A percentile compares a stretch with the other conserved stretches of the same genome.
phyloP scores from a whole-genome alignment of 2,113 vertebrate genomes.

The Leucoraja erinaceus region DNA sequence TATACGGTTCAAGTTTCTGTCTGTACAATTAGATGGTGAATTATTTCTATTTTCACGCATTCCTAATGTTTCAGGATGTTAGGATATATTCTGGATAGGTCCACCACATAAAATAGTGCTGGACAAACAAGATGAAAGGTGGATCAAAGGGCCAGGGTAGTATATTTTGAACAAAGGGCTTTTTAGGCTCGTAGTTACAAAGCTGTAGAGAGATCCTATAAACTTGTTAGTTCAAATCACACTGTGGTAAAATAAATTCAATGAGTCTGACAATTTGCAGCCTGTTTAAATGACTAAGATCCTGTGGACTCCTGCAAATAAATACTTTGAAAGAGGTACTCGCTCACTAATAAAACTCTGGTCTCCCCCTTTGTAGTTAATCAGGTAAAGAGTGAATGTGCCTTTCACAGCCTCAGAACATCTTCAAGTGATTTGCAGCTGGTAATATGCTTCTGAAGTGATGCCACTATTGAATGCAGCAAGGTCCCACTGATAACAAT shows the following conservation, averaged over 20 bases:
- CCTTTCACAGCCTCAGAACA: background rate
- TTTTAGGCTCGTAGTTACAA: background rate
- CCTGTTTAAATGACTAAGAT: background rate
- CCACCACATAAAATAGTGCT: background rate
- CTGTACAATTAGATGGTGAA: background rate
- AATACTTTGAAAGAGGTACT: background rate
- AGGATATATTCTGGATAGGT: background rate
- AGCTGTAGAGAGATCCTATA: background rate
- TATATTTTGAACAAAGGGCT: background rate
- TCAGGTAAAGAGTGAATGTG: background rate
- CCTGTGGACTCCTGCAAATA: background rate
- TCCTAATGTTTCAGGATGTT: background rate
- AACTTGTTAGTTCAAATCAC: background rate
- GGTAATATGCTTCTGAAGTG: background rate
- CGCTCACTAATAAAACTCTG: background rate
- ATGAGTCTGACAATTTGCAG: background rate
- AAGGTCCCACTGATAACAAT: background rate
- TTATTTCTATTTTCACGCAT: no score
- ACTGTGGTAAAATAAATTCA: background rate
- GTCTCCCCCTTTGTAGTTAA: background rate
- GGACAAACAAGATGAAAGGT: no score
- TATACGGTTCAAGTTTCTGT: background rate
- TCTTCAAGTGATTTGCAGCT: background rate
- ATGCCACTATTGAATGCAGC: background rate
- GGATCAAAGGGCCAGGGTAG: background rate